Evolutionary conservation across 2,888 invertebrate genomes (phyloP), one percentile per base, ranked within the genome.

Genomic region (Pterobdella sp.): DNA sequence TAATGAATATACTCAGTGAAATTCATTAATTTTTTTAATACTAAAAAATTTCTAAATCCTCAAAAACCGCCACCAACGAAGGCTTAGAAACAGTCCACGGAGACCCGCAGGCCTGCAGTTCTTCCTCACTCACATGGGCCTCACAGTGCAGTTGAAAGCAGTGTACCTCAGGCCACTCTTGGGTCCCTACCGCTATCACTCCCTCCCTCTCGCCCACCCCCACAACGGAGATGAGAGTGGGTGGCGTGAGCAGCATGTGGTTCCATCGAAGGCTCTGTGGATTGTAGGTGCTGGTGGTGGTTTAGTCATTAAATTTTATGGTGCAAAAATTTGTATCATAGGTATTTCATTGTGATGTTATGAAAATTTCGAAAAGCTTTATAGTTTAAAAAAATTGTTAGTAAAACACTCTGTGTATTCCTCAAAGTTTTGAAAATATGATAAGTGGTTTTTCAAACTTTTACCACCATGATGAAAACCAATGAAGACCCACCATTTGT

Each of bases 131-230:
- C 18, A 22, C n/a, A n/a, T 26, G n/a, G 26, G 10, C 60, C 18
- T 26, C 60, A 56, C 60, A 22, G 26, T 56, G 60, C 4, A 56
- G 26, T 26, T 56, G 60, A 22, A 26, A 26, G n/a, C 60, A 56
- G n/a, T 56, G 60, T 26, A 56, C 60, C 26, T 56, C 60, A 4
- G 60, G 60, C 60, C 60, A 56, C 60, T 56, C 10, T 26, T 56
- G 60, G n/a, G 14, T 14, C n/a, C 14, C 60, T 26, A 56, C 3
- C n/a, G 10, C 4, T 26, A 56, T 26, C 7, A 56, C 4, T 3
- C n/a, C 4, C 4, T 56, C 60, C 10, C 7, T 26, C 26, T 26
- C 60, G 18, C 49, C 49, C 7, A 42, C 49, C 22, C 10, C n/a
- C n/a, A 56, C n/a, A 22, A 3, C 26, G 60, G 60, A 56, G n/a